These are phyloP conservation scores for Phalangium opilio DNA, from an alignment of 2,888 invertebrate genomes.

Conservation along the genomic window DNA sequence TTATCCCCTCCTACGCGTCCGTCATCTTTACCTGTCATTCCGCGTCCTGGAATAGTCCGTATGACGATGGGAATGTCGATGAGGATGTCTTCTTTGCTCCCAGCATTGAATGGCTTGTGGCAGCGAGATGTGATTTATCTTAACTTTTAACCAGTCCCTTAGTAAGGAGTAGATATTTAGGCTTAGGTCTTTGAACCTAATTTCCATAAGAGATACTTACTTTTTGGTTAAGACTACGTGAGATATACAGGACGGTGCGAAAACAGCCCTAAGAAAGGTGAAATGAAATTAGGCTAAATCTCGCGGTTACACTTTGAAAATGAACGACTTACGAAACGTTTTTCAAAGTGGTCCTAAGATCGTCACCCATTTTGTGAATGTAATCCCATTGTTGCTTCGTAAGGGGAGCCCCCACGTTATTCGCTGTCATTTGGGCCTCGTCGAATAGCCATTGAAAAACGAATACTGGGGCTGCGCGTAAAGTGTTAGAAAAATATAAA, in stretches of 20 bases:
- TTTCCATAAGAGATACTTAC: slow-evolving; percentile 14
- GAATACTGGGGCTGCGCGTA: slow-evolving; percentile 58
- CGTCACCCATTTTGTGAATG: slow-evolving; percentile 75
- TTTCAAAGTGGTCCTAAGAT: slow-evolving; percentile 59
- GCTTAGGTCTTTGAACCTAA: too few species aligned
- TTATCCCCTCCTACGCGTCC: too few species aligned
- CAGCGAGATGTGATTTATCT: slow-evolving; percentile 65
- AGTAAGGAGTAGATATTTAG: background rate
- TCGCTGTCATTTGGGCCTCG: slow-evolving; percentile 82
- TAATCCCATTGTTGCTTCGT: slow-evolving; percentile 85
- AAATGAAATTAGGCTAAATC: background rate
- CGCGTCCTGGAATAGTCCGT: slow-evolving; percentile 9
- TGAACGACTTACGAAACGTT: slow-evolving; percentile 48
- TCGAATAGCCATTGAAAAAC: slow-evolving; percentile 91
- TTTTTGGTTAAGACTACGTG: slow-evolving; percentile 70
- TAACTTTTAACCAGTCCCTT: slow-evolving; percentile 68
- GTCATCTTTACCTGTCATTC: too few species aligned
- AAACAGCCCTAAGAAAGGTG: slow-evolving; percentile 48
- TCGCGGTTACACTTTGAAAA: too few species aligned
- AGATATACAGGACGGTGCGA: slow-evolving; percentile 84
- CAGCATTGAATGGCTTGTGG: slow-evolving; percentile 75
- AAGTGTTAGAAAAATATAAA: too few species aligned
- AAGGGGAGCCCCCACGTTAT: slow-evolving; percentile 75
- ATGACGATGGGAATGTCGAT: slow-evolving; percentile 18
- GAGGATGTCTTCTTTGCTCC: slow-evolving; percentile 41